A percentile compares a stretch with the other conserved stretches of the same genome.
phyloP scores from a whole-genome alignment of 1,140 invertebrate species.

The Vanessa tameamea region DNA sequence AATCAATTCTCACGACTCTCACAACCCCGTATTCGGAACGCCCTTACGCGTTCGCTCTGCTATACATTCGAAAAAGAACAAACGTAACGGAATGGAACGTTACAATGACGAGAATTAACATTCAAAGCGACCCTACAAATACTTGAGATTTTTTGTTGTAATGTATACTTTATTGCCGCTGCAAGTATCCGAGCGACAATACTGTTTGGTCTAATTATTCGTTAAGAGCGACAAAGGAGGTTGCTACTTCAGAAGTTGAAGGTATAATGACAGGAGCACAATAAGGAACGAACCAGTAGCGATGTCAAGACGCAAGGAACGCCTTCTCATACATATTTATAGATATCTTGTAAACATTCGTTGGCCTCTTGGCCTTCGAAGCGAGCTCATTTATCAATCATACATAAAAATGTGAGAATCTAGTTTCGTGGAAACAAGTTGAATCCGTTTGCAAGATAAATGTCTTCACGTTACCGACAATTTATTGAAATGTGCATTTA shows the following conservation, averaged over 20 bases:
- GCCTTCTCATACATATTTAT: slow-evolving; percentile 77
- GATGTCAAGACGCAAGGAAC: slow-evolving; percentile 57
- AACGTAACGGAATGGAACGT: slow-evolving; percentile 44
- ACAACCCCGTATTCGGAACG: slow-evolving; percentile 46
- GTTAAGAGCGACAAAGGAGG: slow-evolving; percentile 72
- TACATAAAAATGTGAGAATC: slow-evolving; percentile 36
- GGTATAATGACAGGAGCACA: slow-evolving; percentile 64
- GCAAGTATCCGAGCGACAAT: slow-evolving; percentile 54
- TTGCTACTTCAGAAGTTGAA: slow-evolving; percentile 62
- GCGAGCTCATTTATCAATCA: slow-evolving; percentile 31
- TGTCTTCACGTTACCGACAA: slow-evolving; percentile 19
- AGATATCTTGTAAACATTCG: slow-evolving; percentile 39
- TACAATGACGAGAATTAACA: slow-evolving; percentile 74
- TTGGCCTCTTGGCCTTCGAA: slow-evolving; percentile 28
- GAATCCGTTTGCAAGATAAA: slow-evolving; percentile 16
- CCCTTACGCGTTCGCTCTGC: slow-evolving; percentile 44
- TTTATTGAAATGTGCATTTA: slow-evolving; percentile 32
- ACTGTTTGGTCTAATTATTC: slow-evolving; percentile 73
- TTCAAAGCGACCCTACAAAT: slow-evolving; percentile 59
- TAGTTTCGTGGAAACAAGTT: slow-evolving; percentile 30
- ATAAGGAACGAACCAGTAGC: slow-evolving; percentile 63
- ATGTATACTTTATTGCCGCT: slow-evolving; percentile 71
- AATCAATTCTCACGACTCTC: slow-evolving; percentile 72
- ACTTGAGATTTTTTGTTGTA: slow-evolving; percentile 72
- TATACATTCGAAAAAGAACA: slow-evolving; percentile 55